phyloP scores from a whole-genome alignment of 2,888 invertebrate species.

The Thysanoteuthis rhombus region DNA sequence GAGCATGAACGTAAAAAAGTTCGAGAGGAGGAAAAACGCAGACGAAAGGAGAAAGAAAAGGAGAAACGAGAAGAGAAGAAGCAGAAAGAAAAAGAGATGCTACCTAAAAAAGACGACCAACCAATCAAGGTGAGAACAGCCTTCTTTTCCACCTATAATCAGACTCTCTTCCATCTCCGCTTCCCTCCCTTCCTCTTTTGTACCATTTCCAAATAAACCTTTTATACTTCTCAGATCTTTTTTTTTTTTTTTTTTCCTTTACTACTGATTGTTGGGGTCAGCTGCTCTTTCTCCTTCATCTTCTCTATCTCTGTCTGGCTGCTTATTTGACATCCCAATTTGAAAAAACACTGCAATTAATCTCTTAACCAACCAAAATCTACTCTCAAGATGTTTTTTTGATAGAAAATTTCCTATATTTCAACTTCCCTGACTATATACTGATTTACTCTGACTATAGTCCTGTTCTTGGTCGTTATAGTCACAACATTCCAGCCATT shows the following conservation, averaged over 20 bases:
- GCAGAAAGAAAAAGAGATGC: conserved; percentile 25
- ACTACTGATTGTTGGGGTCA: background rate
- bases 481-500: too few species aligned
- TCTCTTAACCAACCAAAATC: background rate
- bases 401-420: too few species aligned
- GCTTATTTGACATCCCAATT: background rate
- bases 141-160: background rate
- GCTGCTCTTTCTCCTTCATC: background rate
- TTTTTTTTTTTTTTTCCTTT: background rate
- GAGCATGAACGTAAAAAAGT: conserved; percentile 26
- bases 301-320: background rate
- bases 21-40: conserved; percentile 29
- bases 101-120: conserved; percentile 20
- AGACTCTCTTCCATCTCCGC: background rate
- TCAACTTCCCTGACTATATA: too few species aligned
- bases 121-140: conserved; percentile 25
- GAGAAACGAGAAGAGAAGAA: conserved; percentile 28
- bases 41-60: conserved; percentile 21
- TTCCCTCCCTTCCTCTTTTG: background rate
- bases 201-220: background rate
- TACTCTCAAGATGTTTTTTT: too few species aligned
- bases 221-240: background rate
- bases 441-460: too few species aligned
- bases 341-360: background rate
- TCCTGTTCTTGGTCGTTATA: too few species aligned